Base-by-base conservation (phyloP, 2,888 invertebrate genomes). In the Vannuccia rotundouncinata region DNA sequence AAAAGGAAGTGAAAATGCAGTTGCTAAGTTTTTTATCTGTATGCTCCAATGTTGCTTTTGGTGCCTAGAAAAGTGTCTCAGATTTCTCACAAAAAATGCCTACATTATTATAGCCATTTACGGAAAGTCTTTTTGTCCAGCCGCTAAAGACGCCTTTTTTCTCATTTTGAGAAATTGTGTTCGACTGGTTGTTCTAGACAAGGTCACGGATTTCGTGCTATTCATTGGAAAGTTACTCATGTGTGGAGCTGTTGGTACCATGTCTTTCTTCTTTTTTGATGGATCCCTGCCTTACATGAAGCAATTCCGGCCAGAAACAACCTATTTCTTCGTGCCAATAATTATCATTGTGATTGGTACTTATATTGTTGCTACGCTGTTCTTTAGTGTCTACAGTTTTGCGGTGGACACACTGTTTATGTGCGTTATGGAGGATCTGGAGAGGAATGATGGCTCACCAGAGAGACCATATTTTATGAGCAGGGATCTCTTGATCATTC, bases 391-490 rank as follows among this genome's bases (percentile, higher is more conserved):
- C 0, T 97, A 95, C 88, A 92, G 93, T n/a, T 95, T 95, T 93
- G 97, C 96, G 0, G 95, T 98, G 0, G 96, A 97, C 85, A 98
- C 97, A 0, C 89, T 97, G 79, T 97, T 97, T 89, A 90, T 98
- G 79, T 97, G 97, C 88, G 22, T 84, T 87, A 88, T 98, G 90
- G 95, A 97, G 90, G 98, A 98, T 87, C 92, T 93, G 84, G 97
- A 97, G 89, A 91, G 94, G 83, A 95, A 98, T 86, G 96, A 98
- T 88, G 98, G 98, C 2, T 92, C 94, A 0, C 88, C 91, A 0
- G 93, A 94, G 82, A 94, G 93, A 86, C 97, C 96, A 0, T 98
- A 94, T 87, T 95, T 91, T 86, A 98, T 98, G 98, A 94, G 94
- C 28, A 93, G 92, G 86, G 91, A 92, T 85, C 91, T 98, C 79